A percentile compares a stretch with the other conserved stretches of the same genome.
Evolutionary conservation across 2,797 vertebrate species (phyloP).

Genomic region (Thunnus albacares): DNA sequence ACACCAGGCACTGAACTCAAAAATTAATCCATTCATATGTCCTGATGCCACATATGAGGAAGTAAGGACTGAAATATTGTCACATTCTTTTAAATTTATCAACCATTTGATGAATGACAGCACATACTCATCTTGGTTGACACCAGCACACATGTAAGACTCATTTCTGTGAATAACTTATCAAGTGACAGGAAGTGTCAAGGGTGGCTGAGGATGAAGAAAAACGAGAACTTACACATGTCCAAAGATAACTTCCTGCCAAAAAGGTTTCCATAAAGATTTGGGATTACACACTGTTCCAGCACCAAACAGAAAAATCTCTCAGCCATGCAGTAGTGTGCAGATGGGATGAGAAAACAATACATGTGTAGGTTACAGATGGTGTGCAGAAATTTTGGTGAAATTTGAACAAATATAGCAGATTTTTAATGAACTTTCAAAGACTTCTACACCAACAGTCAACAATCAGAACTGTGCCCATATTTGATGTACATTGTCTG

Average conservation of each 20-base stretch:
- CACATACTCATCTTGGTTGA: neutral
- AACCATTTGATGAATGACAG: conserved; percentile 53
- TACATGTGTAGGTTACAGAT: too few relatives aligned
- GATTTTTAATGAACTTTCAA: neutral
- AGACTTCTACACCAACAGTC: too few relatives aligned
- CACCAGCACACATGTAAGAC: neutral
- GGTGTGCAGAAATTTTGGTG: too few relatives aligned
- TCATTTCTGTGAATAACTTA: neutral
- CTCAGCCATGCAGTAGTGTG: too few relatives aligned
- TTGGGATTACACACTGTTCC: too few relatives aligned
- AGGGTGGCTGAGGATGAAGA: neutral
- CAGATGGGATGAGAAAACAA: too few relatives aligned
- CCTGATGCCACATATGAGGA: neutral
- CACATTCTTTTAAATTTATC: conserved; percentile 2
- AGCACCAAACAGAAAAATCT: too few relatives aligned
- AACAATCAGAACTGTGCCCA: neutral
- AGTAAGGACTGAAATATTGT: conserved; percentile 8
- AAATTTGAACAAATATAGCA: neutral
- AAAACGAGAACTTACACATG: neutral
- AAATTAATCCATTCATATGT: neutral
- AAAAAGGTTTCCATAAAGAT: too few relatives aligned
- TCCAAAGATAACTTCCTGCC: neutral
- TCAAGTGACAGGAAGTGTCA: neutral
- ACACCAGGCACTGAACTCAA: neutral
- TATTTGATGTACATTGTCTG: too few relatives aligned